phyloP scores from a whole-genome alignment of 2,888 invertebrate genomes.

The Trachelus tabidus region DNA sequence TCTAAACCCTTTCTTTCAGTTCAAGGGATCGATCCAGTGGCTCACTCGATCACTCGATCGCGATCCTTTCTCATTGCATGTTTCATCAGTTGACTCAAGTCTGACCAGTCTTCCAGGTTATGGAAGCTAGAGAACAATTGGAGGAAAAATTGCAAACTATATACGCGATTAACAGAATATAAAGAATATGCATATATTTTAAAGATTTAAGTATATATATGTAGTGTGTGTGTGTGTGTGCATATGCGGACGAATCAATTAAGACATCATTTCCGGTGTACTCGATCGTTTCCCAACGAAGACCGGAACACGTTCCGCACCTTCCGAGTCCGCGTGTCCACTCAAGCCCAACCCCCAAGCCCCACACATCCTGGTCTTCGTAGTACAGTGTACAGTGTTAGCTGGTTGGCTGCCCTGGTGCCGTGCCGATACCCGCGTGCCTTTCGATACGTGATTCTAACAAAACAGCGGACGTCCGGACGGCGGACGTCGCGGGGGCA shows the following conservation, averaged over 20 bases:
- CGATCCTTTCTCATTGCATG: neutral
- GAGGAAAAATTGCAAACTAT: neutral
- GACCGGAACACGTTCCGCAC: constrained; percentile 52
- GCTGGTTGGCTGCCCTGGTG: neutral
- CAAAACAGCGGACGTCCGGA: constrained; percentile 67
- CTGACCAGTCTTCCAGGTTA: neutral
- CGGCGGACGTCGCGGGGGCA: constrained; percentile 42
- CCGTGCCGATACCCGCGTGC: constrained; percentile 30
- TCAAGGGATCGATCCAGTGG: neutral
- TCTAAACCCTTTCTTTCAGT: neutral
- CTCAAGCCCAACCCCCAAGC: constrained; percentile 50
- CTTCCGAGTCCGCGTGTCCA: constrained; percentile 52
- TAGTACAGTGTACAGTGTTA: neutral
- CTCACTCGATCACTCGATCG: neutral
- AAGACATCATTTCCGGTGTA: constrained; percentile 54
- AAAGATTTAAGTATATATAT: neutral
- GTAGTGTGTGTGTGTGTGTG: neutral
- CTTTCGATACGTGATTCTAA: constrained; percentile 62
- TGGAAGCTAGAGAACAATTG: neutral
- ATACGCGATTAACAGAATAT: neutral
- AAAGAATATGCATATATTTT: neutral
- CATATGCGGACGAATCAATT: constrained; percentile 39
- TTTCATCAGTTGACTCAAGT: neutral
- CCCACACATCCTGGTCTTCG: constrained; percentile 55
- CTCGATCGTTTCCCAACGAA: constrained; percentile 4